A percentile compares a stretch with the other conserved stretches of the same genome.
These are phyloP conservation scores for Argyresthia goedartella DNA, from an alignment of 2,888 invertebrate genomes.

Conservation along the genomic window DNA sequence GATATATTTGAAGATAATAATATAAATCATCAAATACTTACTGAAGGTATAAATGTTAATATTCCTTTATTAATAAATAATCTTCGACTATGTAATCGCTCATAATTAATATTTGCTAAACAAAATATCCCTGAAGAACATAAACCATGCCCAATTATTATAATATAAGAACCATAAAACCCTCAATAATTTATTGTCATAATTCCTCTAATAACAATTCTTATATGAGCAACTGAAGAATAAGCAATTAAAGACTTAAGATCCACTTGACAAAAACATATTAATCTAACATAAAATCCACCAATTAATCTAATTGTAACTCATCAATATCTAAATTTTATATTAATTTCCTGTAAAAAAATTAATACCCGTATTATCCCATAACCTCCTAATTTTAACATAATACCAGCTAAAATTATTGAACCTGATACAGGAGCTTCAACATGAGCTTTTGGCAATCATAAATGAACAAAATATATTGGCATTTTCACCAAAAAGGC, in stretches of 20 bases:
- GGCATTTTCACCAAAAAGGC: slow-evolving; percentile 81
- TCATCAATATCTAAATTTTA: slow-evolving; percentile 65
- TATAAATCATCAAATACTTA: slow-evolving; percentile 76
- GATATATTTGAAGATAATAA: slow-evolving; percentile 74
- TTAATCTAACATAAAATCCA: slow-evolving; percentile 71
- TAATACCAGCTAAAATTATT: slow-evolving; percentile 80
- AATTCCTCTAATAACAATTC: slow-evolving; percentile 70
- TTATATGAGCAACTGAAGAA: slow-evolving; percentile 80
- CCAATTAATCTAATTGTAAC: slow-evolving; percentile 69
- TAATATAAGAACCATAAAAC: slow-evolving; percentile 57
- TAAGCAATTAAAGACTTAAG: slow-evolving; percentile 81
- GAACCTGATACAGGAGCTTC: slow-evolving; percentile 80
- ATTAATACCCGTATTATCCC: slow-evolving; percentile 72
- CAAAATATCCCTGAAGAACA: slow-evolving; percentile 77
- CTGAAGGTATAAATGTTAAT: slow-evolving; percentile 69
- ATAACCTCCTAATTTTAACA: slow-evolving; percentile 81
- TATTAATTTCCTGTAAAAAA: slow-evolving; percentile 51
- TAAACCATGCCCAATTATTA: slow-evolving; percentile 76
- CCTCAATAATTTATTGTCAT: slow-evolving; percentile 70
- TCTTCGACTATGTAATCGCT: slow-evolving; percentile 71
- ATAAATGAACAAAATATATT: slow-evolving; percentile 78
- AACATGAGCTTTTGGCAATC: slow-evolving; percentile 81
- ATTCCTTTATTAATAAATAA: slow-evolving; percentile 74
- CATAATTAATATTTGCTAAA: slow-evolving; percentile 76
- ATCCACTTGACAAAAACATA: slow-evolving; percentile 78